Evolutionary conservation across 2,888 invertebrate species (phyloP), one percentile per base, ranked within the genome.

Genomic region (Tricholauxania praeusta): DNA sequence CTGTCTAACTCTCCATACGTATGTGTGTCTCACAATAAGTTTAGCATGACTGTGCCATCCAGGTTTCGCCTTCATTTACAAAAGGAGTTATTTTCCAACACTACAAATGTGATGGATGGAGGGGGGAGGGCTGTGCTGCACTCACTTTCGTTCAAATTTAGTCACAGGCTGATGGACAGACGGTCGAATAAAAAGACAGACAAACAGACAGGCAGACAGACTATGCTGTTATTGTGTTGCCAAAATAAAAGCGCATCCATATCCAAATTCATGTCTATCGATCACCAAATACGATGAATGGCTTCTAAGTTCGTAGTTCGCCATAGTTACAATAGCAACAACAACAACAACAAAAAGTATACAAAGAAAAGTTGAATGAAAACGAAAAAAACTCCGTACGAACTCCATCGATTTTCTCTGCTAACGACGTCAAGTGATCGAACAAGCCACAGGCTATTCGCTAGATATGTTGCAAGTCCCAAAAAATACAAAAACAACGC

Each of bases 231-330:
- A 55, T 65, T 74, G 72, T n/a, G 66, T 59, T 57, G 32, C 39
- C 19, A 12, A 48, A 47, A 48, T 52, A 62, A 39, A 64, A 59
- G 82, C 82, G 79, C 78, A 80, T 81, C 80, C 80, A 78, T 78
- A 78, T 81, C 77, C 78, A 69, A 74, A 74, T 78, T 77, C 81
- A 81, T 78, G 80, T 78, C 79, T 79, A 80, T 80, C 81, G 81
- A 80, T 82, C 82, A 77, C 60, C 52, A 60, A 68, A 51, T 17
- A 49, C 49, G 53, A 72, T 62, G 72, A 48, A 48, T 63, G 72
- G 17, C 57, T 59, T 65, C 65, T 59, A 80, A 77, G 81, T 83
- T 83, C 82, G 82, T 80, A 82, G 82, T 82, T 81, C 82, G 81
- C 79, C 80, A 82, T 32, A 10, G 12, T 32, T 14, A 15, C 14